These are phyloP conservation scores for Teinopalpus imperialis DNA, from an alignment of 2,888 invertebrate species.

Conservation along the genomic window DNA sequence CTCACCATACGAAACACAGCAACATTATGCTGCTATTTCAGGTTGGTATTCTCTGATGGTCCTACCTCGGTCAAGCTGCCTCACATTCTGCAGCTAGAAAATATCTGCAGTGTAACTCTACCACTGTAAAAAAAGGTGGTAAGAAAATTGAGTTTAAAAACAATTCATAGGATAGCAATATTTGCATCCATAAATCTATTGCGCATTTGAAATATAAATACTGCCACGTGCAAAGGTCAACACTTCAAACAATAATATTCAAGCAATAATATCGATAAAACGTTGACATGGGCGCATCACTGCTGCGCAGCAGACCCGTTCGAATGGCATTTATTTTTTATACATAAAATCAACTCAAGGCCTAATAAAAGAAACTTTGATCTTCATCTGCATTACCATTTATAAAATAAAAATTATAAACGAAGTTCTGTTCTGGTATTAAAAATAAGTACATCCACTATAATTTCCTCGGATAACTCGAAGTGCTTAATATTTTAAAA, in stretches of 20 bases:
- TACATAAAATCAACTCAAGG: neutral
- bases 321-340: constrained; percentile 8
- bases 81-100: too few species aligned
- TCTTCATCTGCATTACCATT: constrained; percentile 2
- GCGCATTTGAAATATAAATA: constrained; percentile 1
- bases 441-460: constrained; percentile 1
- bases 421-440: neutral
- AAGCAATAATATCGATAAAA: constrained; percentile 20
- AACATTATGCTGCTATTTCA: too few species aligned
- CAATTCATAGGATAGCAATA: too few species aligned
- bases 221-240: constrained; percentile 20
- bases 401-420: constrained; percentile 1
- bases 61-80: too few species aligned
- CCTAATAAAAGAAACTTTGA: constrained; percentile 7
- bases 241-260: neutral
- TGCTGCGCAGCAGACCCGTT: constrained; percentile 14
- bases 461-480: constrained; percentile 2
- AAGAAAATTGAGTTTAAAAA: too few species aligned
- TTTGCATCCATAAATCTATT: constrained; percentile 1
- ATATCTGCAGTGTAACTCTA: too few species aligned
- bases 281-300: constrained; percentile 14
- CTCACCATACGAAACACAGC: too few species aligned
- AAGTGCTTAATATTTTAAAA: too few species aligned
- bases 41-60: too few species aligned
- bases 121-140: too few species aligned